phyloP scores from a whole-genome alignment of 1,140 invertebrate genomes.

The Megathymus violae region DNA sequence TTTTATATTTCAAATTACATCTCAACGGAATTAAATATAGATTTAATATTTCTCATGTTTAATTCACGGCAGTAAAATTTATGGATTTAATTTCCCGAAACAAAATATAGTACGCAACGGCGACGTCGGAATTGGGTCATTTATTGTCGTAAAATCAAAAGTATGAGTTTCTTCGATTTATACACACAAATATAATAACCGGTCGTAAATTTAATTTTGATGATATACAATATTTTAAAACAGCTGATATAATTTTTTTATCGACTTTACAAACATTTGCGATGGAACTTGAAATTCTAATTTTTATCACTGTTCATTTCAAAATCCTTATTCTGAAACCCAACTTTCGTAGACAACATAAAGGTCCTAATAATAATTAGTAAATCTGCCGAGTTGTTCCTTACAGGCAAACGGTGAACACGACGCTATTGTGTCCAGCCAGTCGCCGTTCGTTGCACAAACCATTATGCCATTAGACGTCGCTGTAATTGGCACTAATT shows the following conservation, averaged over 20 bases:
- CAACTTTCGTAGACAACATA: not conserved
- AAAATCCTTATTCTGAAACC: too few species aligned
- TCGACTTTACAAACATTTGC: too few species aligned
- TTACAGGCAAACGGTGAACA: not conserved
- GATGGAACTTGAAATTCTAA: too few species aligned
- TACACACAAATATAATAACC: not conserved
- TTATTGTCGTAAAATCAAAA: not conserved
- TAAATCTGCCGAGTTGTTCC: not conserved
- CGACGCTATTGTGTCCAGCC: not conserved
- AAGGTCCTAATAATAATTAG: not conserved
- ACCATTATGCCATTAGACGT: conserved; percentile 21
- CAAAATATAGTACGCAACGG: not conserved
- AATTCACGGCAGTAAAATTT: not conserved
- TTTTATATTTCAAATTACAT: not conserved
- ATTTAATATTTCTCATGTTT: not conserved
- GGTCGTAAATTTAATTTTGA: not conserved
- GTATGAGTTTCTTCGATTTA: not conserved
- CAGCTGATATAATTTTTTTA: too few species aligned
- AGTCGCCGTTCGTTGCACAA: conserved; percentile 1
- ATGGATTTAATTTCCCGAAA: not conserved
- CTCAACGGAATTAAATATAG: conserved; percentile 3
- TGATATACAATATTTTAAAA: too few species aligned
- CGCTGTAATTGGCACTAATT: conserved; percentile 15
- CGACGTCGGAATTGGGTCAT: not conserved
- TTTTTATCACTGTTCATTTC: too few species aligned